phyloP scores from a whole-genome alignment of 2,113 vertebrate species.

The Chamaetylas fuelleborni region DNA sequence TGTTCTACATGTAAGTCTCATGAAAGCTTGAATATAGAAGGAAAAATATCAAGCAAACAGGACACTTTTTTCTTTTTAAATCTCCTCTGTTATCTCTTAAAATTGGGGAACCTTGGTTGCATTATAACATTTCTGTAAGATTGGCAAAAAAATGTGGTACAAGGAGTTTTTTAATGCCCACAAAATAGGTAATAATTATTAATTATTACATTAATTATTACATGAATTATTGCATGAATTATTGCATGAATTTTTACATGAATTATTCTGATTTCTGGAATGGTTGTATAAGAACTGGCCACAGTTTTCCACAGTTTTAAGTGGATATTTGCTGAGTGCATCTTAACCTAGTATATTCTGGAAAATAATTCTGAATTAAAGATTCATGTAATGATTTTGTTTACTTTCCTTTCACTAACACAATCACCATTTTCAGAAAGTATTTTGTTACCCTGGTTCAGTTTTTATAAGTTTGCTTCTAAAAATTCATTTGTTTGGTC shows the following conservation, averaged over 20 bases:
- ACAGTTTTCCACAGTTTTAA: background rate
- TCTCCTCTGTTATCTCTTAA: fast-evolving
- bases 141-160: too few relatives aligned
- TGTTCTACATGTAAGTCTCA: background rate
- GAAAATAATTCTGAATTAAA: background rate
- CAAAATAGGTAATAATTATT: background rate
- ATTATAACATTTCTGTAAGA: background rate
- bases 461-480: background rate
- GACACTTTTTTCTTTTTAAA: background rate
- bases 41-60: background rate
- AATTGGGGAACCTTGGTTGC: background rate
- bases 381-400: background rate
- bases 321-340: background rate
- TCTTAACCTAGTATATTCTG: background rate
- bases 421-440: background rate
- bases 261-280: background rate
- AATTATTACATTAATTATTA: background rate
- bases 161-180: background rate
- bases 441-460: fast-evolving
- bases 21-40: background rate
- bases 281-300: background rate
- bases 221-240: background rate
- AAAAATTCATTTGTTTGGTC: background rate
- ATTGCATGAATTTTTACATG: background rate
- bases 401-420: background rate